Evolutionary conservation across 1,140 invertebrate species (phyloP), one percentile per base, ranked within the genome.

Genomic region (Drosophila yakuba): DNA sequence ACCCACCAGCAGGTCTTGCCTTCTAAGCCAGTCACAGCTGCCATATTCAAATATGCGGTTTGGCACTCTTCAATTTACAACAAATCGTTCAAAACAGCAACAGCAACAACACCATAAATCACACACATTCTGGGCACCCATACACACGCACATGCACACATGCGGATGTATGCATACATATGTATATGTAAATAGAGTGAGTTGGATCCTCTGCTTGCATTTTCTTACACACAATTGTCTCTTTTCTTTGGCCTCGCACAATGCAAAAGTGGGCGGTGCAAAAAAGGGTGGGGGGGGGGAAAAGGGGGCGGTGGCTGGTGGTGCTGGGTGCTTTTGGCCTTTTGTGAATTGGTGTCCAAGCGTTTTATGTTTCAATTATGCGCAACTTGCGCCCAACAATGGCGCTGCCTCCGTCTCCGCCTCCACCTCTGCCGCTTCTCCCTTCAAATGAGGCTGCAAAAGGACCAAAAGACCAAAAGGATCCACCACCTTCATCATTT

Each of bases 301-400:
- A n/a, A n/a, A 17, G 17, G 12, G 5, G 23, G 4, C 20, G 20
- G 20, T 2, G 0, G 17, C 17, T 17, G 50, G 20, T 8, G 17
- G 32, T 20, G 63, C 20, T 67, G 61, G 41, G 62, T 38, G 64
- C 45, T 71, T 66, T 50, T 67, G 78, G 84, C 80, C 84, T 84
- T 88, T 88, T 88, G 84, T 88, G 84, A 89, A 89, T 88, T 89
- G 84, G 84, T 88, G 84, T 88, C 84, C 84, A 88, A 88, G 84
- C 84, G 84, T 88, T 88, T 88, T 88, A 88, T 88, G 84, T 88
- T 88, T 88, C 84, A 88, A 88, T 88, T 88, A 88, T 88, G 84
- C 84, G 84, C 84, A 88, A 88, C 83, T 88, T 88, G 83, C 58
- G 84, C 76, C 83, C 83, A 79, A 88, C 83, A 88, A 88, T 88